Evolutionary conservation across 2,888 invertebrate genomes (phyloP), one percentile per base, ranked within the genome.

Genomic region (Abrostola tripartita): DNA sequence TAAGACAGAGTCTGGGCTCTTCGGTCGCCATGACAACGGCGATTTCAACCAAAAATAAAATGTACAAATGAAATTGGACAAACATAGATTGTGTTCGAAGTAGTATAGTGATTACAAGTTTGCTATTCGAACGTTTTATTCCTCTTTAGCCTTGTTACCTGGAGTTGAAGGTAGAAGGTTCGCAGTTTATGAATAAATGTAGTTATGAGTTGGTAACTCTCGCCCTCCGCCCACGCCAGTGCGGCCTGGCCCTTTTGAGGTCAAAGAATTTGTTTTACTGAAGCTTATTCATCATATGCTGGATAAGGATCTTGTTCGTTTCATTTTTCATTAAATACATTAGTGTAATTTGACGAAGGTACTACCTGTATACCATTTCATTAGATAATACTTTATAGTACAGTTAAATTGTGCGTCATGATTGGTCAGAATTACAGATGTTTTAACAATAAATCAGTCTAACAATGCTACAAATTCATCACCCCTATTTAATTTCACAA

Each of bases 1-100:
- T 89, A 88, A 84, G 88, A 87, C 87, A 84, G 81, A 76, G 83
- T 82, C 77, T 60, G 78, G 68, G 74, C 75, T 76, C 80, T 67
- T 61, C 65, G 63, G 86, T 87, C 79, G 79, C 74, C 81, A 85
- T 83, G 86, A 77, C 79, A 73, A 86, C 86, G 68, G 71, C 60
- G 72, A 63, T 40, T 58, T 37, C 14, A 55, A 62, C 73, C 78
- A 79, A 79, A 83, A 85, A 83, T 81, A 80, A 83, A 72, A 52
- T 55, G 68, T 61, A 71, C 74, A 68, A 74, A 74, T 69, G 65
- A 63, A 76, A 61, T 74, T 63, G 69, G 61, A 63, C 38, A 58
- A 61, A 58, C 51, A 52, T 35, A 63, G 66, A 69, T 75, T 65
- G 64, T 57, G 59, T 65, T 42, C 50, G 47, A 69, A 57, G 53